Conservation (phyloP, 2,888 invertebrate species). For the Polydrusus tereticollis region DNA sequence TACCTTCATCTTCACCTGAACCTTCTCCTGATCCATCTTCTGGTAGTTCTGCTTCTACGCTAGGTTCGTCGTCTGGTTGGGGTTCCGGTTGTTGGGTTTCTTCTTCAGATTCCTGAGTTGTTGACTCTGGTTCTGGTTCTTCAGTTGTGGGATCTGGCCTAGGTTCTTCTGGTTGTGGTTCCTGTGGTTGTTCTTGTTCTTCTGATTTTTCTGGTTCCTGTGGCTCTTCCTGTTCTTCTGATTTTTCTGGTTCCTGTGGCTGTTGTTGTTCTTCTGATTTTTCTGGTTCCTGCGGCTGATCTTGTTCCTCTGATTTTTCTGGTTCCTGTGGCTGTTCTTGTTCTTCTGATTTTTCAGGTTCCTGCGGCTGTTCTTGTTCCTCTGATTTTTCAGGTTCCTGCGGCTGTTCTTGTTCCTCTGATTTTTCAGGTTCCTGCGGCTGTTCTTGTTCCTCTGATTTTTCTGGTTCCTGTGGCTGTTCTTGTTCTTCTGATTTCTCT, state of each 20-base stretch:
- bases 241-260: background rate
- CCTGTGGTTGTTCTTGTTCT: background rate
- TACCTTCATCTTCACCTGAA: background rate
- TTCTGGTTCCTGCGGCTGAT: conserved; percentile 3
- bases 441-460: background rate
- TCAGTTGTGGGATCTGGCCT: background rate
- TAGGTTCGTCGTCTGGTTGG: too few species aligned
- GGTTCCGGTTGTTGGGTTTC: background rate
- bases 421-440: conserved; percentile 8
- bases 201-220: background rate
- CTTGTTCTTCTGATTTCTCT: background rate
- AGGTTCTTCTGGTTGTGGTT: background rate
- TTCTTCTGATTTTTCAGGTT: conserved; percentile 1
- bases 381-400: background rate
- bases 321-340: background rate
- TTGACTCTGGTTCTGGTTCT: background rate
- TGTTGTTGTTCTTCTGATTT: background rate
- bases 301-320: background rate
- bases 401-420: background rate
- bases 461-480: conserved; percentile 7
- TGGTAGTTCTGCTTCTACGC: background rate
- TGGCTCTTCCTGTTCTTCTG: conserved; percentile 4
- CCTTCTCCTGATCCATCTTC: background rate
- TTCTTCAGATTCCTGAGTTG: background rate
- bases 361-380: conserved; percentile 10